A percentile compares a stretch with the other conserved stretches of the same genome.
Conservation (phyloP, 1,140 invertebrate genomes). For the Brachionus angularis region DNA sequence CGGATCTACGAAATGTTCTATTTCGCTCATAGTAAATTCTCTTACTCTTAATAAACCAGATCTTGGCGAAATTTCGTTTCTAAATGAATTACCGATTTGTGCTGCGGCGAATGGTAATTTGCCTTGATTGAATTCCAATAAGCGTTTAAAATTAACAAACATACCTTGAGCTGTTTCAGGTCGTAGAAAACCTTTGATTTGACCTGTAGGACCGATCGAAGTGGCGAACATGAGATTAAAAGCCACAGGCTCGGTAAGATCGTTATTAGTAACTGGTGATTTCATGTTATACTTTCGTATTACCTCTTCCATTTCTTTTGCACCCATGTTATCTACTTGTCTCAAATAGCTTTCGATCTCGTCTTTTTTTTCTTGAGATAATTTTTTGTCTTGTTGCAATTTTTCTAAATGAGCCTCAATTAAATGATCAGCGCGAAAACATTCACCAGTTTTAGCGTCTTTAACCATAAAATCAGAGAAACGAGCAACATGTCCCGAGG, state of each 20-base stretch:
- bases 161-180: conserved; percentile 99
- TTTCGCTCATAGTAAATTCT: conserved; percentile 99
- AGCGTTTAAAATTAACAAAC: conserved; percentile 95
- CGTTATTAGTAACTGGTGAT: conserved; percentile 87
- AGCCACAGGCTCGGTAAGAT: conserved; percentile 86
- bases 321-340: conserved; percentile 72
- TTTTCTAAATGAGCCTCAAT: conserved; percentile 94
- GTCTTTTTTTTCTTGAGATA: conserved; percentile 65
- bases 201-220: conserved; percentile 88
- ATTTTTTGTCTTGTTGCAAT: conserved; percentile 76
- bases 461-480: conserved; percentile 99
- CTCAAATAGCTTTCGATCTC: conserved; percentile 53
- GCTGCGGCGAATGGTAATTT: conserved; percentile 94
- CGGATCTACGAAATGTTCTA: conserved; percentile 98
- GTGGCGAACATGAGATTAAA: conserved; percentile 99
- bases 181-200: conserved; percentile 84
- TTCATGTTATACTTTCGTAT: conserved; percentile 85
- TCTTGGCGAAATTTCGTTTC: conserved; percentile 98
- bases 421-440: conserved; percentile 94
- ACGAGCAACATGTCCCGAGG: conserved; percentile 95
- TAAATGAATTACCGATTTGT: conserved; percentile 92
- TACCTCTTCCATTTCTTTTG: conserved; percentile 78
- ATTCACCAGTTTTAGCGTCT: conserved; percentile 88
- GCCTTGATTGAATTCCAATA: conserved; percentile 95
- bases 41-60: conserved; percentile 87